phyloP scores from a whole-genome alignment of 2,797 vertebrate genomes.

The Poecile montanus region DNA sequence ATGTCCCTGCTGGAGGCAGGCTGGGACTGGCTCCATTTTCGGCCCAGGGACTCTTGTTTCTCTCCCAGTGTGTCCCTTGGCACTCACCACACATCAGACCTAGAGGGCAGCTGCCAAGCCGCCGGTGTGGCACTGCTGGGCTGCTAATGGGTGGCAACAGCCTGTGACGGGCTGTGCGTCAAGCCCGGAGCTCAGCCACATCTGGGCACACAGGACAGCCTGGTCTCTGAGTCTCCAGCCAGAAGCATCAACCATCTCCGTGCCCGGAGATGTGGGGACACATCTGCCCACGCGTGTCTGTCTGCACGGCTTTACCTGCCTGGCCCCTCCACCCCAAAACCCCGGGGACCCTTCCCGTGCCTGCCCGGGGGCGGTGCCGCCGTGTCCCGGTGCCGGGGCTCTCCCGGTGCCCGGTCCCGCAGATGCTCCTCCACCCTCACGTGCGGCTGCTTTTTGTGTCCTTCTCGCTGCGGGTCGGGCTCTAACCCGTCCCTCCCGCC shows the following conservation, averaged over 20 bases:
- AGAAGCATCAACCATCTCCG: background rate
- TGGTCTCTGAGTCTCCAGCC: background rate
- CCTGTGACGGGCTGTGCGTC: background rate
- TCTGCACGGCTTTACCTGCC: background rate
- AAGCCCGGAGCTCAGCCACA: background rate
- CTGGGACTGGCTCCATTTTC: background rate
- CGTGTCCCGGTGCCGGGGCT: rapidly evolving
- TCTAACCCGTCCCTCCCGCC: background rate
- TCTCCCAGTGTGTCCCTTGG: background rate
- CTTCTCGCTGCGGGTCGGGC: background rate
- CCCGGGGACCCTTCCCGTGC: background rate
- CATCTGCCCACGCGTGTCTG: rapidly evolving
- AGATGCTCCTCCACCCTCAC: constrained; percentile 7
- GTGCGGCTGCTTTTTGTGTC: constrained; percentile 12
- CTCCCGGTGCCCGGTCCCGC: background rate
- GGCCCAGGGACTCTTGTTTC: background rate
- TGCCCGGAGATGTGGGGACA: too few relatives aligned
- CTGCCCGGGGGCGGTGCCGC: rapidly evolving
- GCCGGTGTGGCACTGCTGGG: rapidly evolving
- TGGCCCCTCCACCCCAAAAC: background rate
- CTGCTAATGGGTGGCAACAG: background rate
- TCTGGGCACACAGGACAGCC: background rate
- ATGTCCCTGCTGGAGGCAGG: background rate
- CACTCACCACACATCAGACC: background rate
- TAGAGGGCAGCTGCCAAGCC: background rate